Evolutionary conservation across 2,113 vertebrate species (phyloP).

Genomic region (Blennius ocellaris): DNA sequence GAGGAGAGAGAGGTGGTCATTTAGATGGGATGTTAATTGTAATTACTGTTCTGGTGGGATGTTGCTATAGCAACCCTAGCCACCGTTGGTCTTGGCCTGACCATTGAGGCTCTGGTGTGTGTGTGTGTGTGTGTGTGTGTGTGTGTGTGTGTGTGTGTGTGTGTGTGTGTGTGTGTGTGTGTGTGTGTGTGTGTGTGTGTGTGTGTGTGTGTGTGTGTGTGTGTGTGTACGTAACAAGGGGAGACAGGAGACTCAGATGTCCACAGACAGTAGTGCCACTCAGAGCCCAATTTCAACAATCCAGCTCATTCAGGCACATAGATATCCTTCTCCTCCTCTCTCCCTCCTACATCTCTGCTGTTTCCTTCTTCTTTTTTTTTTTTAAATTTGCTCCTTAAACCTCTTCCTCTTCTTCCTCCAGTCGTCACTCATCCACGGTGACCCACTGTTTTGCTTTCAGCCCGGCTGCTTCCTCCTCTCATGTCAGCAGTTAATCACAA

Average conservation of each 20-base stretch:
- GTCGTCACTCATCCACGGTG: conserved; percentile 17
- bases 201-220: neutral
- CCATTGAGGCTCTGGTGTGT: conserved; percentile 30
- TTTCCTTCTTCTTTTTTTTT: neutral
- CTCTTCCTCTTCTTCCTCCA: conserved; percentile 21
- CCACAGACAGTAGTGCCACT: conserved; percentile 14
- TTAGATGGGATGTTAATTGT: conserved; percentile 80
- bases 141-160: neutral
- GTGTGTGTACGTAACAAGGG: conserved; percentile 5
- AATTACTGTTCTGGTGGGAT: conserved; percentile 76
- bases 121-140: neutral
- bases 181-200: neutral
- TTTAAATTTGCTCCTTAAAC: conserved; percentile 14
- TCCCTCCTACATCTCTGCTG: neutral
- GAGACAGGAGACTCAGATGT: conserved; percentile 13
- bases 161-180: conserved; percentile 7
- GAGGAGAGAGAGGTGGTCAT: conserved; percentile 70
- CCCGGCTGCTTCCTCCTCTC: conserved; percentile 51
- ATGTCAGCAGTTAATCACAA: conserved; percentile 52
- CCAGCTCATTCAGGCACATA: conserved; percentile 7
- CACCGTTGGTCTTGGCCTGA: conserved; percentile 58
- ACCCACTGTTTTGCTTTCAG: conserved; percentile 53
- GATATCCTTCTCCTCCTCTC: neutral
- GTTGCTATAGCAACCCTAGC: conserved; percentile 74
- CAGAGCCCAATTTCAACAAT: conserved; percentile 12